phyloP scores from a whole-genome alignment of 2,113 vertebrate species.

The Thamnaconus septentrionalis region DNA sequence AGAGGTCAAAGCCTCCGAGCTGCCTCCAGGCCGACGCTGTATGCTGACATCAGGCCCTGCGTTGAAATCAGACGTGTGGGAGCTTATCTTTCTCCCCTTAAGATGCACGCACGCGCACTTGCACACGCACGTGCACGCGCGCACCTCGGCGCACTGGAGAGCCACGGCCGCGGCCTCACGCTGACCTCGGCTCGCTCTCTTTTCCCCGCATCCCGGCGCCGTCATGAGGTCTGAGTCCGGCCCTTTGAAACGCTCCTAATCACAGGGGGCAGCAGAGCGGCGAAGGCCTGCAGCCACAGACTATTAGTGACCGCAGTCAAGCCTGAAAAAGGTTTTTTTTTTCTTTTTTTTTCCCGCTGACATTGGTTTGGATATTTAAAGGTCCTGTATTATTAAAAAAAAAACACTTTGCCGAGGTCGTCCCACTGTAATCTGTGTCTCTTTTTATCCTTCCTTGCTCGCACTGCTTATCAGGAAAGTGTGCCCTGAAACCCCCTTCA shows the following conservation, averaged over 20 bases:
- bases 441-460: too few species aligned
- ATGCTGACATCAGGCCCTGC: conserved; percentile 60
- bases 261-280: conserved; percentile 45
- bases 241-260: conserved; percentile 49
- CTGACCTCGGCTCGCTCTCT: conserved; percentile 35
- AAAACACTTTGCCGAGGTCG: too few species aligned
- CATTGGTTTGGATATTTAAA: too few species aligned
- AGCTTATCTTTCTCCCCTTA: conserved; percentile 46
- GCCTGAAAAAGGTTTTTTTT: too few species aligned
- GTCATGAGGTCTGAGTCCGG: conserved; percentile 32
- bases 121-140: conserved; percentile 41
- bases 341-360: too few species aligned
- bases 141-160: not conserved
- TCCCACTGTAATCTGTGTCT: too few species aligned
- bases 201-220: conserved; percentile 35
- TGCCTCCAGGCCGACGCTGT: conserved; percentile 50
- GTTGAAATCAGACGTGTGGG: conserved; percentile 45
- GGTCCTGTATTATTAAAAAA: too few species aligned
- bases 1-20: conserved; percentile 61
- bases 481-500: too few species aligned
- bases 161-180: conserved; percentile 39
- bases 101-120: conserved; percentile 36
- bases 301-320: not conserved
- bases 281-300: conserved; percentile 35
- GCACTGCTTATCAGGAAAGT: too few species aligned